Conservation (phyloP, 2,797 vertebrate species). For the Sebastes steindachneri region DNA sequence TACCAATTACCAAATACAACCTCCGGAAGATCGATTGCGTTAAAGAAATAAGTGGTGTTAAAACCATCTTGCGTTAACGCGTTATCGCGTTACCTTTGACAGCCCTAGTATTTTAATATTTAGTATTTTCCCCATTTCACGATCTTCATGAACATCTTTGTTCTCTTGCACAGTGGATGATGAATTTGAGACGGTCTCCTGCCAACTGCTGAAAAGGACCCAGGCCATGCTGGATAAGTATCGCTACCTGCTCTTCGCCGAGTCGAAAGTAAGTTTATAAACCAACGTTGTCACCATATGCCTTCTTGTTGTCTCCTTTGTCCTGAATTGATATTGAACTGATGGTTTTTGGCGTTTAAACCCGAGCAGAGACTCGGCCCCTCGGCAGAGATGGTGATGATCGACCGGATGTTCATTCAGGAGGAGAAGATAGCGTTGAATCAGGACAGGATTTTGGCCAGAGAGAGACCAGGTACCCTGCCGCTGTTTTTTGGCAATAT, state of each 20-base stretch:
- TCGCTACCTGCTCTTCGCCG: conserved; percentile 91
- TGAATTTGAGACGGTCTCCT: conserved; percentile 93
- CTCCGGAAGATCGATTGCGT: too few relatives aligned
- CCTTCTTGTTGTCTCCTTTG: background rate
- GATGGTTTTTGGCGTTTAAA: conserved; percentile 48
- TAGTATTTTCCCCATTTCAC: background rate
- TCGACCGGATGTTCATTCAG: conserved; percentile 96
- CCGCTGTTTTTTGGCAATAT: background rate
- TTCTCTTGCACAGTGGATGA: conserved; percentile 87
- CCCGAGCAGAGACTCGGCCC: conserved; percentile 90
- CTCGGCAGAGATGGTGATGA: conserved; percentile 98
- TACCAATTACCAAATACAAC: too few relatives aligned
- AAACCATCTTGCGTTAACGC: too few relatives aligned
- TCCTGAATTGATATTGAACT: conserved; percentile 56
- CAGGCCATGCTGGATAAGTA: conserved; percentile 98
- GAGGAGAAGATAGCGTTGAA: conserved; percentile 91
- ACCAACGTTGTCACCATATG: background rate
- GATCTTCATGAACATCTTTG: background rate
- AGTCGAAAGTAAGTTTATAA: conserved; percentile 89
- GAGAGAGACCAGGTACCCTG: conserved; percentile 90
- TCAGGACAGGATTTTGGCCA: conserved; percentile 90
- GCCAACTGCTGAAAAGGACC: conserved; percentile 91
- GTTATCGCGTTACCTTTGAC: too few relatives aligned
- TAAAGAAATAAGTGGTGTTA: too few relatives aligned
- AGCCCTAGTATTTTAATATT: background rate